phyloP scores from a whole-genome alignment of 2,797 vertebrate genomes.

The Ispidina picta region DNA sequence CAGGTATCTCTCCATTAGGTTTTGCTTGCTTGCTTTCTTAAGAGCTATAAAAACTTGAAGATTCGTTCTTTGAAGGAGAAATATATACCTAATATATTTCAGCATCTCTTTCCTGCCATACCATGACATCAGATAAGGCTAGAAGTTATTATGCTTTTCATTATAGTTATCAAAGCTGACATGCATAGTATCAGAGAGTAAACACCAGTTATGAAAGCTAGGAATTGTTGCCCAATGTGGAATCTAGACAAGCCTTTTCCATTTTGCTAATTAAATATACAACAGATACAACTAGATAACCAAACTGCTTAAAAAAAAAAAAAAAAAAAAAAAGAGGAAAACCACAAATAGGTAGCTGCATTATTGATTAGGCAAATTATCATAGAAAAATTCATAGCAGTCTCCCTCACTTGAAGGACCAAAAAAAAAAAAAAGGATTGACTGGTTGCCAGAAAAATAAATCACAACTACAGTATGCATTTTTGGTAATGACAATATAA shows the following conservation, averaged over 20 bases:
- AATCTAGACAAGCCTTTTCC: background rate
- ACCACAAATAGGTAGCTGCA: background rate
- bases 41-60: background rate
- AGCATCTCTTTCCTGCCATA: background rate
- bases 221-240: too few relatives aligned
- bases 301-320: background rate
- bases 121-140: background rate
- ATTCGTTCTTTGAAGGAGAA: background rate
- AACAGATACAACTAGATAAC: background rate
- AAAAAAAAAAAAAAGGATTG: background rate
- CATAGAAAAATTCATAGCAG: background rate
- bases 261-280: background rate
- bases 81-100: background rate
- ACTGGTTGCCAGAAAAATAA: background rate
- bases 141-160: background rate
- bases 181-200: background rate
- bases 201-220: background rate
- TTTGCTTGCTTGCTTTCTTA: background rate
- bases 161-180: background rate
- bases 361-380: background rate
- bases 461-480: background rate
- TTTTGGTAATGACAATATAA: slow-evolving; percentile 25
- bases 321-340: background rate
- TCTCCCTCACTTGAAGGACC: background rate
- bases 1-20: background rate